Evolutionary conservation across 2,113 vertebrate species (phyloP).

Genomic region (Myxocyprinus asiaticus): DNA sequence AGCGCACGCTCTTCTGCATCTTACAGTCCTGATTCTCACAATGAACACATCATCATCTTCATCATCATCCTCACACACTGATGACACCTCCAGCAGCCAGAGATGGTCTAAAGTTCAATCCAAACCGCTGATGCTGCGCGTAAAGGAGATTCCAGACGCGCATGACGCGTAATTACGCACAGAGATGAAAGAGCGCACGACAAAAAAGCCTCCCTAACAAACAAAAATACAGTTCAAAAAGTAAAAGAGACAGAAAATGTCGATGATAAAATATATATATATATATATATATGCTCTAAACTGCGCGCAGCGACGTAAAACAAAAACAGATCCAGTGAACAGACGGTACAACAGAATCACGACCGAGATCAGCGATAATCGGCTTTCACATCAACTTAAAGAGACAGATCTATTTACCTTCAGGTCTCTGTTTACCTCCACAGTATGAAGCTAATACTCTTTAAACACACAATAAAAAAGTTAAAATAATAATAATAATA

Average conservation of each 20-base stretch:
- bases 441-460: too few species aligned
- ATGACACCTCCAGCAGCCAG: neutral
- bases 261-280: neutral
- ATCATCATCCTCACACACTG: conserved; percentile 12
- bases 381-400: conserved; percentile 84
- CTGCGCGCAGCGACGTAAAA: conserved; percentile 28
- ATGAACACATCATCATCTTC: conserved; percentile 27
- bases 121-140: conserved; percentile 16
- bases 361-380: conserved; percentile 84
- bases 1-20: conserved; percentile 96
- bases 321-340: conserved; percentile 69
- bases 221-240: neutral
- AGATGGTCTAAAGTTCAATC: neutral
- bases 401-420: conserved; percentile 72
- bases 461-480: too few species aligned
- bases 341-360: conserved; percentile 77
- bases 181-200: neutral
- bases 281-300: neutral
- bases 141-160: conserved; percentile 16
- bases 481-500: too few species aligned
- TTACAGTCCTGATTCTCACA: conserved; percentile 50
- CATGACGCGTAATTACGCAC: conserved; percentile 18
- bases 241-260: too few species aligned
- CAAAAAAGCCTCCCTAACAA: neutral
- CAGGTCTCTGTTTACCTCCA: neutral